A percentile compares a stretch with the other conserved stretches of the same genome.
Conservation (phyloP, 1,140 invertebrate genomes). For the Monomorium pharaonis region DNA sequence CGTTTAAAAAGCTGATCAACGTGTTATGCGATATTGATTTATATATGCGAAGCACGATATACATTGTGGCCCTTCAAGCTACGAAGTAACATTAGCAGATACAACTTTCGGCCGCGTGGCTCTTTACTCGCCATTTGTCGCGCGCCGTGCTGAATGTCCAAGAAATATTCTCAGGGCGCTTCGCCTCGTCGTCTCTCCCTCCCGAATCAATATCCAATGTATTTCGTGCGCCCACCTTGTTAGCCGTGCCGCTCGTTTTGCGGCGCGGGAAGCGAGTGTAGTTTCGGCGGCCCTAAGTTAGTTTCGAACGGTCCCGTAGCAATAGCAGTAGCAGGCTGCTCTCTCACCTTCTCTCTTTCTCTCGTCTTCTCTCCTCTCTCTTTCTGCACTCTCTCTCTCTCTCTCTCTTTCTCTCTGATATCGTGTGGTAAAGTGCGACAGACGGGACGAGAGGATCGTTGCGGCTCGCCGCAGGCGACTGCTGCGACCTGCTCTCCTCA, state of each 20-base stretch:
- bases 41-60: background rate
- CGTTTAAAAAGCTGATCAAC: background rate
- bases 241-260: conserved; percentile 66
- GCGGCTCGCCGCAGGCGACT: conserved; percentile 82
- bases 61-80: background rate
- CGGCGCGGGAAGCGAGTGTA: conserved; percentile 62
- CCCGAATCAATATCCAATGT: conserved; percentile 64
- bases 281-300: conserved; percentile 69
- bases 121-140: background rate
- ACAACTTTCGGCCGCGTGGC: background rate
- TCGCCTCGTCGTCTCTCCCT: conserved; percentile 32
- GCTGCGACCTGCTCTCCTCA: conserved; percentile 78
- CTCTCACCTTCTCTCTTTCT: conserved; percentile 63
- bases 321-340: conserved; percentile 59
- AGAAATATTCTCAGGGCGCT: conserved; percentile 34
- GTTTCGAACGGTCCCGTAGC: conserved; percentile 67
- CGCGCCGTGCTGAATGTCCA: background rate
- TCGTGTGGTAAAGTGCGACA: conserved; percentile 66
- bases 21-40: background rate
- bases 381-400: conserved; percentile 32
- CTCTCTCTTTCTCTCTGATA: conserved; percentile 57
- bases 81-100: background rate
- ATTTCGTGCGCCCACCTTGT: conserved; percentile 65
- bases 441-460: conserved; percentile 80
- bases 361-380: conserved; percentile 60